These are phyloP conservation scores for Chascanopsetta lugubris DNA, from an alignment of 2,113 vertebrate species.

Conservation along the genomic window DNA sequence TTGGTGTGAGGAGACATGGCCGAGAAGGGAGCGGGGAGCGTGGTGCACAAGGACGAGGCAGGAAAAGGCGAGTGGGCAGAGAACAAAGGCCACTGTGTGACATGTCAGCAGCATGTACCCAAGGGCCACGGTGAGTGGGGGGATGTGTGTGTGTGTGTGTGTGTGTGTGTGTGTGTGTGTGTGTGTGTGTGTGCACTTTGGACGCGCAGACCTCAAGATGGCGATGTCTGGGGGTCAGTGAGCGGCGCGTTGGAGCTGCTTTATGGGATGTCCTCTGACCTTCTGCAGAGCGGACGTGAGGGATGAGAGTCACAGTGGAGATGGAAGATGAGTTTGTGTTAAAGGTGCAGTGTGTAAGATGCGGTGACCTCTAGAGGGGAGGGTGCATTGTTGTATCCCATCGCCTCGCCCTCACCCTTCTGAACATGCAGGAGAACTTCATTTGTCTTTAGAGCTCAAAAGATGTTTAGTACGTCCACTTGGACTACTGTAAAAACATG, in stretches of 20 bases:
- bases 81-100: conserved; percentile 69
- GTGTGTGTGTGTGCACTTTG: not conserved
- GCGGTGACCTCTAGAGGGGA: not conserved
- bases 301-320: not conserved
- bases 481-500: no score
- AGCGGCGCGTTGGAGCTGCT: not conserved
- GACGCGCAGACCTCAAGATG: not conserved
- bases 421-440: no score
- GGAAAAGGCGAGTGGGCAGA: conserved; percentile 50
- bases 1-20: conserved; percentile 72
- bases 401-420: no score
- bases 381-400: no score
- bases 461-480: no score
- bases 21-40: conserved; percentile 47
- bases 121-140: conserved; percentile 72
- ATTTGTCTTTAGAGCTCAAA: no score
- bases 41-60: conserved; percentile 46
- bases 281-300: conserved; percentile 14
- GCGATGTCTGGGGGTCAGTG: not conserved
- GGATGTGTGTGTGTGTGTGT: not conserved
- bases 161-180: not conserved
- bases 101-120: conserved; percentile 62
- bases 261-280: not conserved
- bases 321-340: not conserved
- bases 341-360: conserved; percentile 2